Percentiles rank a stretch among this genome's conserved stretches.
Conservation (phyloP, 2,113 vertebrate species). For the Syngnathus scovelli region DNA sequence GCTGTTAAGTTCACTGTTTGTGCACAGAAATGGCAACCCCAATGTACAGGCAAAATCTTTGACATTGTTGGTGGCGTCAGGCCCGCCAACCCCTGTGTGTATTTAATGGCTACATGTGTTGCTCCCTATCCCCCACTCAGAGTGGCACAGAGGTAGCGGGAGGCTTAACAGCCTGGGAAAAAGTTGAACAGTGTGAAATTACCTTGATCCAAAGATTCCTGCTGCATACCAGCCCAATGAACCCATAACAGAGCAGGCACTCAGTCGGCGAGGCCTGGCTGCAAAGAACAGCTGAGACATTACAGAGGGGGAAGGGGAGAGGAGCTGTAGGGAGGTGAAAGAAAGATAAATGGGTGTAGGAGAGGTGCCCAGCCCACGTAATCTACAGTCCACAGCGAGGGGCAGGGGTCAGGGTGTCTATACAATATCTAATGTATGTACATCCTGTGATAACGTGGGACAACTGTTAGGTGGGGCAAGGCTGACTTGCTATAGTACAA, state of each 20-base stretch:
- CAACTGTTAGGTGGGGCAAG: conserved; percentile 33
- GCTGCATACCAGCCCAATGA: conserved; percentile 71
- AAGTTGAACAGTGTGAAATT: conserved; percentile 75
- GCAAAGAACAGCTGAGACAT: conserved; percentile 67
- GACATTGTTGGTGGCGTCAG: conserved; percentile 61
- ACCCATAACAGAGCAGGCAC: conserved; percentile 70
- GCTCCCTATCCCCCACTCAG: conserved; percentile 64
- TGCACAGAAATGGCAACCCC: neutral
- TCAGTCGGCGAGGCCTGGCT: conserved; percentile 57
- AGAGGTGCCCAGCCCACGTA: conserved; percentile 54
- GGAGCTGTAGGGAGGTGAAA: conserved; percentile 36
- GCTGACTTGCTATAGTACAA: conserved; percentile 3
- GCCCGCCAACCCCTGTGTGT: conserved; percentile 47
- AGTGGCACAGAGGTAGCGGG: conserved; percentile 72
- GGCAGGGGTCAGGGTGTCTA: conserved; percentile 44
- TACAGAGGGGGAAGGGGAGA: conserved; percentile 43
- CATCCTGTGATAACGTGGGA: conserved; percentile 41
- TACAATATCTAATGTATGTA: conserved; percentile 43
- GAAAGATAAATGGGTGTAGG: conserved; percentile 54
- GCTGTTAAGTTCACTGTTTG: too few species aligned
- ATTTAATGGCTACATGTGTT: conserved; percentile 71
- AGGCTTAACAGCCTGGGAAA: conserved; percentile 74
- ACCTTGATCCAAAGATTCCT: conserved; percentile 78
- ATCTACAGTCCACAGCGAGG: conserved; percentile 48
- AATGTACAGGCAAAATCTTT: conserved; percentile 69